Evolutionary conservation across 1,140 invertebrate genomes (phyloP).

Genomic region (Akabosia matsudoensis): DNA sequence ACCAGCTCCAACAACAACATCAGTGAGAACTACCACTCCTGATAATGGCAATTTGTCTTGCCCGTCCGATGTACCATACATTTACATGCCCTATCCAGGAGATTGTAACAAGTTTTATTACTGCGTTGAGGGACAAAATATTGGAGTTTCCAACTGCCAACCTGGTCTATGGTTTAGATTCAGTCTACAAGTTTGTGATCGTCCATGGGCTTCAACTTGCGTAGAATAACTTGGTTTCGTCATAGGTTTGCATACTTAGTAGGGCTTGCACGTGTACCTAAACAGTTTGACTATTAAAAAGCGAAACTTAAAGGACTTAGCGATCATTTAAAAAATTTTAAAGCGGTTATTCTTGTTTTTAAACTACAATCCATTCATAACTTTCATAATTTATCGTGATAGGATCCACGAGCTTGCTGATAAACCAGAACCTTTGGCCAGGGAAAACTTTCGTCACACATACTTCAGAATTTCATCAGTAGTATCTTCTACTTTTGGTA

Average conservation of each 20-base stretch:
- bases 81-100: slow-evolving; percentile 18
- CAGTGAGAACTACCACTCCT: neutral
- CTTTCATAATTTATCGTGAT: no score
- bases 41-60: neutral
- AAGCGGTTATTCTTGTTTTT: no score
- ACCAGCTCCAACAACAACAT: neutral
- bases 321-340: no score
- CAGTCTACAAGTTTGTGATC: neutral
- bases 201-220: neutral
- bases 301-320: no score
- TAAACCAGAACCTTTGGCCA: no score
- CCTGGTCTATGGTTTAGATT: neutral
- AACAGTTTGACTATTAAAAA: no score
- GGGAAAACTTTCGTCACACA: no score
- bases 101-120: slow-evolving; percentile 18
- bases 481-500: no score
- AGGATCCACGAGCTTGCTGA: no score
- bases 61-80: slow-evolving; percentile 10
- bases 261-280: no score
- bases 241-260: neutral
- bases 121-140: neutral
- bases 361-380: no score
- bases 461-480: no score
- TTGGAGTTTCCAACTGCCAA: neutral
- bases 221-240: neutral